Percentiles rank a stretch among this genome's conserved stretches.
These are phyloP conservation scores for Pyrrhosoma nymphula DNA, from an alignment of 2,888 invertebrate genomes.

Conservation along the genomic window DNA sequence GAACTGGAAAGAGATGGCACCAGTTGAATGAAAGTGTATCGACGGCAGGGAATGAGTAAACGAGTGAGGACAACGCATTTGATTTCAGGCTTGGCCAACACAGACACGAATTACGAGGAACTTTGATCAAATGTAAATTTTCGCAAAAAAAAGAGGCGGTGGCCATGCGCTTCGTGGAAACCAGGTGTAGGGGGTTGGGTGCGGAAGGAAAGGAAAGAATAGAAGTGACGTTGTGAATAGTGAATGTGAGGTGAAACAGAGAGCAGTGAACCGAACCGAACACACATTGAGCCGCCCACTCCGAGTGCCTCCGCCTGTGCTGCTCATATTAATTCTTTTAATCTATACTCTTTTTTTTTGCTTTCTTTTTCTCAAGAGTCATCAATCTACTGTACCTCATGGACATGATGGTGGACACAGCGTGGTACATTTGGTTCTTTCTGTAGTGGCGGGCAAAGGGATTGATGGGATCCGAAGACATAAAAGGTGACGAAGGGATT, in stretches of 20 bases:
- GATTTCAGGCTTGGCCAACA: neutral
- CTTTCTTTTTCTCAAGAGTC: slow-evolving; percentile 18
- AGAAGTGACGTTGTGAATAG: slow-evolving; percentile 59
- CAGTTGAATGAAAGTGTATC: too few species aligned
- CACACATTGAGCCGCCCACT: slow-evolving; percentile 58
- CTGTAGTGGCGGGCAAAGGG: slow-evolving; percentile 76
- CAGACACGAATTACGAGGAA: neutral
- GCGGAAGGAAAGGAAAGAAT: neutral
- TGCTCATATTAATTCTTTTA: slow-evolving; percentile 52
- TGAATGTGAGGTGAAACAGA: neutral
- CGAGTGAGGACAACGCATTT: neutral
- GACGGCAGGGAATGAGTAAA: neutral
- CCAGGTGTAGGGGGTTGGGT: neutral
- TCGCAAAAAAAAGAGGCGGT: neutral
- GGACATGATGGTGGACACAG: slow-evolving; percentile 95
- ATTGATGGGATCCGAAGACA: neutral
- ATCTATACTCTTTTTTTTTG: slow-evolving; percentile 56
- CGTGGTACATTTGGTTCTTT: slow-evolving; percentile 97
- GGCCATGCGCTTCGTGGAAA: neutral
- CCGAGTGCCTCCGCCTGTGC: slow-evolving; percentile 52
- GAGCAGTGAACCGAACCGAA: neutral
- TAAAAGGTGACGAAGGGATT: neutral
- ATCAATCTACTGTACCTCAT: slow-evolving; percentile 86
- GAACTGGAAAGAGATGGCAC: neutral
- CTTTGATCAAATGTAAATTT: too few species aligned